Percentiles rank a stretch among this genome's conserved stretches.
Conservation (phyloP, 2,797 vertebrate species). For the Lophotriccus pileatus region DNA sequence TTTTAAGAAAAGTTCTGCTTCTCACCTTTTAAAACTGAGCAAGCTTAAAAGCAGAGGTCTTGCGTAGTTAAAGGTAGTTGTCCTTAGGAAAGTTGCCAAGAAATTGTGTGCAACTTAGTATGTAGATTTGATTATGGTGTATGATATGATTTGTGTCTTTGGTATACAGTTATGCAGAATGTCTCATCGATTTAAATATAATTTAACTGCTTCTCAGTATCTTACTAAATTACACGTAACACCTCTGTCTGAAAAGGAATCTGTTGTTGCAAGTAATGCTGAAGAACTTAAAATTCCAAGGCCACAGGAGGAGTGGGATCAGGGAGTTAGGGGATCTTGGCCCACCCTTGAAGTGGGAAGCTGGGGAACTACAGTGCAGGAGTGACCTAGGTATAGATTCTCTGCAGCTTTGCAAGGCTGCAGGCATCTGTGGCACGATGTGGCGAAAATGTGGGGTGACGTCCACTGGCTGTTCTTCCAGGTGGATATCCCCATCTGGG, state of each 20-base stretch:
- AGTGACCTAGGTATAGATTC: not conserved
- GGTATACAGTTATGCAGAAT: not conserved
- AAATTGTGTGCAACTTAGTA: not conserved
- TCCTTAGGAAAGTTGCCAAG: not conserved
- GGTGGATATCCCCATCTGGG: conserved; percentile 92
- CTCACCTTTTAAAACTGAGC: not conserved
- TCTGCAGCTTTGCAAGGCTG: not conserved
- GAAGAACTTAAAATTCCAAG: not conserved
- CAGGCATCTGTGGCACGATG: rapidly evolving
- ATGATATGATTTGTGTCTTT: not conserved
- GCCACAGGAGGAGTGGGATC: not conserved
- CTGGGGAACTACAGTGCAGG: rapidly evolving
- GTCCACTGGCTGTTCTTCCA: not conserved
- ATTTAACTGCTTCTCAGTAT: not conserved
- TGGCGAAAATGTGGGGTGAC: rapidly evolving
- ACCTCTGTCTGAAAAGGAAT: not conserved
- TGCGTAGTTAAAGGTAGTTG: not conserved
- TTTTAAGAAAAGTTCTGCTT: not conserved
- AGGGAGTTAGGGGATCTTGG: not conserved
- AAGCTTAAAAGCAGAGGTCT: not conserved
- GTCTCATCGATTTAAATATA: not conserved
- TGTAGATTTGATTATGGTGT: not conserved
- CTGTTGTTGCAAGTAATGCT: not conserved
- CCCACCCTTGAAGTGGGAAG: not conserved
- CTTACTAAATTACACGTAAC: not conserved